phyloP scores from a whole-genome alignment of 2,888 invertebrate genomes.

The Papilio gigon region DNA sequence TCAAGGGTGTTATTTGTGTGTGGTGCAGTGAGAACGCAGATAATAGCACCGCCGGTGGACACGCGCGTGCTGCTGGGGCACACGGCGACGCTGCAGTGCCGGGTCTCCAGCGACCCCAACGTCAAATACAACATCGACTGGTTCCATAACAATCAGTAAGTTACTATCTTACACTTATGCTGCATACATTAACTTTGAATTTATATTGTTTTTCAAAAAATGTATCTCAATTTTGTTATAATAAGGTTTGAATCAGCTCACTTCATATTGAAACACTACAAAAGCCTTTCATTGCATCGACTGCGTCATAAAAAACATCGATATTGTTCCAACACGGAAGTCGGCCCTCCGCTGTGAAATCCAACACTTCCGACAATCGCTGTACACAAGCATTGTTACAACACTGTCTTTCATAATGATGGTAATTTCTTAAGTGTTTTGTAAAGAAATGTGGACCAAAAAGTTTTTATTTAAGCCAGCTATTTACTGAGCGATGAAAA shows the following conservation, averaged over 20 bases:
- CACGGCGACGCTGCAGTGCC: slow-evolving; percentile 96
- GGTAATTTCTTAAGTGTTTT: background rate
- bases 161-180: slow-evolving; percentile 46
- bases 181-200: slow-evolving; percentile 28
- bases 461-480: background rate
- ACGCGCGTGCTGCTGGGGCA: slow-evolving; percentile 95
- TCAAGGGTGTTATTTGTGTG: background rate
- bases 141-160: slow-evolving; percentile 93
- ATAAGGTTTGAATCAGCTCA: background rate
- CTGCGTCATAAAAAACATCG: background rate
- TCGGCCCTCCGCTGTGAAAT: slow-evolving; percentile 25
- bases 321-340: slow-evolving; percentile 33
- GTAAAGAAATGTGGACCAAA: background rate
- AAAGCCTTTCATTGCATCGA: slow-evolving; percentile 1
- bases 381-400: slow-evolving; percentile 7
- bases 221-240: no score
- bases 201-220: no score
- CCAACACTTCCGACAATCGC: slow-evolving; percentile 23
- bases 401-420: background rate
- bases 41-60: slow-evolving; percentile 96
- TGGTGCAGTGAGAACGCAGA: slow-evolving; percentile 92
- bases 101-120: slow-evolving; percentile 94
- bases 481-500: background rate
- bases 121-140: slow-evolving; percentile 93
- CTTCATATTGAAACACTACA: slow-evolving; percentile 11